These are phyloP conservation scores for Saguinus imperator DNA, from an alignment of 2,113 vertebrate species.

Conservation along the genomic window DNA sequence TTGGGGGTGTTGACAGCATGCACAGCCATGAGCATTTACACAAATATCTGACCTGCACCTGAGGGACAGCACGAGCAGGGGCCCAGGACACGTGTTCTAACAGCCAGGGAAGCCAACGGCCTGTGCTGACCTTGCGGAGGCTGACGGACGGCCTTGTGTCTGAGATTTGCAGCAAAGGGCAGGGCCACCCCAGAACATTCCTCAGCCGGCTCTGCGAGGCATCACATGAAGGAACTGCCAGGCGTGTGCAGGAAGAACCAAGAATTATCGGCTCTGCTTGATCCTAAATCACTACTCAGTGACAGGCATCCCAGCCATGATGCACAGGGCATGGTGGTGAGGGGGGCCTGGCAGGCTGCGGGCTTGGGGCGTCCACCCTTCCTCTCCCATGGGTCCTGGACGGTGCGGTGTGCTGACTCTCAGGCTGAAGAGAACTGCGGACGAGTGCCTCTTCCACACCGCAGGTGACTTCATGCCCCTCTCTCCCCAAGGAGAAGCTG, in stretches of 20 bases:
- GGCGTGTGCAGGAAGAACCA: conserved; percentile 78
- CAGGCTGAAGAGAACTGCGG: background rate
- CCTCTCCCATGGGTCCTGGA: too few relatives aligned
- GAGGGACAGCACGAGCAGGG: background rate
- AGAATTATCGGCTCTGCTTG: conserved; percentile 81
- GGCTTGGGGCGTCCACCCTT: conserved; percentile 55
- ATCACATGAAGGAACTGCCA: conserved; percentile 80
- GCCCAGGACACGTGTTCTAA: rapidly evolving
- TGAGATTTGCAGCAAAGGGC: conserved; percentile 79
- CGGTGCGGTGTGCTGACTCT: background rate
- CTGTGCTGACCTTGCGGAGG: conserved; percentile 64
- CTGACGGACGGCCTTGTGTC: background rate
- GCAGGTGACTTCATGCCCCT: background rate
- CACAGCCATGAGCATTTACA: background rate
- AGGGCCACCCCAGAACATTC: conserved; percentile 76
- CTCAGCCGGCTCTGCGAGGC: conserved; percentile 74
- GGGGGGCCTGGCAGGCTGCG: conserved; percentile 77
- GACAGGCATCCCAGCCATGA: conserved; percentile 83
- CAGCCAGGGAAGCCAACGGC: background rate
- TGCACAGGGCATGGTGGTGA: conserved; percentile 75
- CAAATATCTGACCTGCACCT: too few relatives aligned
- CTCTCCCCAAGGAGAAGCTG: background rate
- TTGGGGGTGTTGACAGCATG: too few relatives aligned
- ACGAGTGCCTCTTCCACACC: background rate
- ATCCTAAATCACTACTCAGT: conserved; percentile 81